These are phyloP conservation scores for Troides helena DNA, from an alignment of 2,888 invertebrate species.

Conservation along the genomic window DNA sequence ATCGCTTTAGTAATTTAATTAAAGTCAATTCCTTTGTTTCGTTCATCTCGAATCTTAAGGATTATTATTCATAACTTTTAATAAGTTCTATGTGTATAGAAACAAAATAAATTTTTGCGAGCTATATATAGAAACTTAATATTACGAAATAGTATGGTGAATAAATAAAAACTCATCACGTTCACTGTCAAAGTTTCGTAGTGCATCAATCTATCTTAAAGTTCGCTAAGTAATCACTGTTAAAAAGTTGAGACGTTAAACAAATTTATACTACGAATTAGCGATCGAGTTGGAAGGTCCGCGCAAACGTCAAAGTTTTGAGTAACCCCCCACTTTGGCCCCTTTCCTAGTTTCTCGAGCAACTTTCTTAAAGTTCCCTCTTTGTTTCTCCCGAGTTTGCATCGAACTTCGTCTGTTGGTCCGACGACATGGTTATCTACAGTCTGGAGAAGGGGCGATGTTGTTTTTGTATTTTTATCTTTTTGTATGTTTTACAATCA, in stretches of 20 bases:
- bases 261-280: constrained; percentile 79
- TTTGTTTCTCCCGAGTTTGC: constrained; percentile 68
- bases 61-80: no score
- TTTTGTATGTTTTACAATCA: constrained; percentile 17
- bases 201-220: constrained; percentile 70
- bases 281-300: constrained; percentile 70
- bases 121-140: not conserved
- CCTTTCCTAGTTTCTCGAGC: constrained; percentile 54
- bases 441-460: constrained; percentile 35
- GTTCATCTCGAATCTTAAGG: no score
- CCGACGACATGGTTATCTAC: constrained; percentile 64
- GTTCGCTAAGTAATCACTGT: constrained; percentile 74
- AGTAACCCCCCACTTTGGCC: constrained; percentile 56
- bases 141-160: constrained; percentile 42
- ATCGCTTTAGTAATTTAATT: no score
- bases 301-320: constrained; percentile 66
- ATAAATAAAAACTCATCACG: constrained; percentile 51
- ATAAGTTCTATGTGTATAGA: no score
- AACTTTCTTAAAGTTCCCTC: constrained; percentile 67
- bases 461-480: constrained; percentile 15
- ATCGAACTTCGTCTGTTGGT: constrained; percentile 57
- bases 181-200: constrained; percentile 54
- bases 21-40: no score
- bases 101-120: no score
- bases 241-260: constrained; percentile 79